Conservation (phyloP, 2,797 vertebrate species). For the Prunella strophiata region DNA sequence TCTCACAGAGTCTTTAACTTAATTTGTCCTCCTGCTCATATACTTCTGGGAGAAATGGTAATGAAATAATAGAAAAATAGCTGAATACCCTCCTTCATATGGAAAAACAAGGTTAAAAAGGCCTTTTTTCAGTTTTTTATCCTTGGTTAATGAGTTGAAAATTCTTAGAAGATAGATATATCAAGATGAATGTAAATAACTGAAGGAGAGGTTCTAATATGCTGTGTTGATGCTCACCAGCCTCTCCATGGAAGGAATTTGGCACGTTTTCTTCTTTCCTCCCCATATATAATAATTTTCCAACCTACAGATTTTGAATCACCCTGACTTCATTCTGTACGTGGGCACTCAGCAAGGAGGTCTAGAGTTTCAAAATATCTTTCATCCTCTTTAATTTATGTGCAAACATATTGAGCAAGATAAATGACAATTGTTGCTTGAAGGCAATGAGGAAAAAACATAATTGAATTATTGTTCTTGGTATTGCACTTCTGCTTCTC, state of each 20-base stretch:
- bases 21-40: not conserved
- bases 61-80: not conserved
- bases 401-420: not conserved
- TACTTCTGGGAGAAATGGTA: not conserved
- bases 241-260: not conserved
- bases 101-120: not conserved
- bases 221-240: not conserved
- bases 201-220: not conserved
- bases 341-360: not conserved
- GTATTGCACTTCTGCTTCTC: not conserved
- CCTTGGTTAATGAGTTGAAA: not conserved
- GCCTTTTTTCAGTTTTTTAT: not conserved
- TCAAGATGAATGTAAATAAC: not conserved
- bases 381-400: not conserved
- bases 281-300: not conserved
- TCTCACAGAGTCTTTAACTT: not conserved
- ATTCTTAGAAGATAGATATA: not conserved
- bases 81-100: not conserved
- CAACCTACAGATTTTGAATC: not conserved
- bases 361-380: not conserved
- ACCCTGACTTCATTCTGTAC: not conserved
- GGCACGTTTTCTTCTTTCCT: accelerated
- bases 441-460: not conserved
- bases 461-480: not conserved
- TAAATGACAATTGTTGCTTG: not conserved